Percentiles rank a stretch among this genome's conserved stretches.
phyloP scores from a whole-genome alignment of 1,140 invertebrate genomes.

The Eufriesea mexicana region DNA sequence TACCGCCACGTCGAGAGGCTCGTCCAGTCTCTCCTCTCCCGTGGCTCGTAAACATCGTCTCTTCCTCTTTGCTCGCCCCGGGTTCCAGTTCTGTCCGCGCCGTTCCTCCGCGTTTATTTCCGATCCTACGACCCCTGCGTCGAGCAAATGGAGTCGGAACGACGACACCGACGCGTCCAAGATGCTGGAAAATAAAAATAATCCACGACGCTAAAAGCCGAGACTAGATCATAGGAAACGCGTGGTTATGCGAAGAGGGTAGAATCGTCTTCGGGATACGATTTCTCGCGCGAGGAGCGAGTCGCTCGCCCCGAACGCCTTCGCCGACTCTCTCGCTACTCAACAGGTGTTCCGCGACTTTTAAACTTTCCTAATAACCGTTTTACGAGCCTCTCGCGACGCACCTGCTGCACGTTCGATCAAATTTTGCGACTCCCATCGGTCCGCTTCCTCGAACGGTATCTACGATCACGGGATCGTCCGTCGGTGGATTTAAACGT shows the following conservation, averaged over 20 bases:
- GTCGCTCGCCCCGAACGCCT: too few species aligned
- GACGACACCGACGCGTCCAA: too few species aligned
- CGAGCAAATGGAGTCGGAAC: not conserved
- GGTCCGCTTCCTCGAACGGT: too few species aligned
- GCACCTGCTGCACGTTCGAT: not conserved
- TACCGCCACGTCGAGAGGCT: slow-evolving; percentile 28
- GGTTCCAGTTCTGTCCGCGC: not conserved
- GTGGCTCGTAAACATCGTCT: slow-evolving; percentile 56
- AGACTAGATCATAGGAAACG: too few species aligned
- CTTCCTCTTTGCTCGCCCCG: not conserved
- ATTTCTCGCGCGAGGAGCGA: not conserved
- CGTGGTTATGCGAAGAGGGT: too few species aligned
- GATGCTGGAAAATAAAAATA: not conserved
- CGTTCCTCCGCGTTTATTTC: slow-evolving; percentile 19
- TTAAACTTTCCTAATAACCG: slow-evolving; percentile 65
- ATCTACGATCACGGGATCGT: too few species aligned
- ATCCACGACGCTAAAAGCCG: too few species aligned
- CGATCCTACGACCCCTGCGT: too few species aligned
- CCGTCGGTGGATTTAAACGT: too few species aligned
- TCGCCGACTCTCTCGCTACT: slow-evolving; percentile 23
- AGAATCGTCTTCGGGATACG: not conserved
- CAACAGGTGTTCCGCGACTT: slow-evolving; percentile 69
- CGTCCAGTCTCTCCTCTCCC: slow-evolving; percentile 26
- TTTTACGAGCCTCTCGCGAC: slow-evolving; percentile 33
- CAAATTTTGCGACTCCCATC: not conserved